Percentiles rank a stretch among this genome's conserved stretches.
Evolutionary conservation across 2,888 invertebrate genomes (phyloP).

Genomic region (Pyrgus malvae): DNA sequence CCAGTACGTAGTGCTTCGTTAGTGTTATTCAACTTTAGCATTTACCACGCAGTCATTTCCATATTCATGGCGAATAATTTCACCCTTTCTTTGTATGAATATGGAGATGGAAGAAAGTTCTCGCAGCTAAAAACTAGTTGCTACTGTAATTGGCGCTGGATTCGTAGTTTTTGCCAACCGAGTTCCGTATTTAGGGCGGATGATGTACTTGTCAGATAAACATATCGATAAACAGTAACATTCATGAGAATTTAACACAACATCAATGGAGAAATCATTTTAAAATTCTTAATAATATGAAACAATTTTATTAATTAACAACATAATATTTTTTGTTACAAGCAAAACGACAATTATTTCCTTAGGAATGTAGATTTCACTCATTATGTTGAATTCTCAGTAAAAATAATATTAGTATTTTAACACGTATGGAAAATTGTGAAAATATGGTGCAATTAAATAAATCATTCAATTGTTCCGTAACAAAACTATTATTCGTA

Average conservation of each 20-base stretch:
- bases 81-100: slow-evolving; percentile 78
- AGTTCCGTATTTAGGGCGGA: slow-evolving; percentile 25
- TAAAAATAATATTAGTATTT: neutral
- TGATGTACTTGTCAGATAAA: neutral
- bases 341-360: neutral
- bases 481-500: slow-evolving; percentile 18
- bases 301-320: no score
- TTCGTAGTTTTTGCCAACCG: slow-evolving; percentile 52
- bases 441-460: slow-evolving; percentile 16
- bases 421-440: slow-evolving; percentile 2
- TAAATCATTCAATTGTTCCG: slow-evolving; percentile 11
- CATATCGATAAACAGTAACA: slow-evolving; percentile 7
- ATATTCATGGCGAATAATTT: slow-evolving; percentile 76
- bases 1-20: no score
- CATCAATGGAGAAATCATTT: no score
- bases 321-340: neutral
- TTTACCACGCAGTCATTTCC: slow-evolving; percentile 65
- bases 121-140: slow-evolving; percentile 70
- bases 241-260: neutral
- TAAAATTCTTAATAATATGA: no score
- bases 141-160: slow-evolving; percentile 68
- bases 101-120: slow-evolving; percentile 79
- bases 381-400: neutral
- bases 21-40: slow-evolving; percentile 79
- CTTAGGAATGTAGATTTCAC: neutral